Evolutionary conservation across 1,140 invertebrate species (phyloP).

Genomic region (Lasioglossum albipes): DNA sequence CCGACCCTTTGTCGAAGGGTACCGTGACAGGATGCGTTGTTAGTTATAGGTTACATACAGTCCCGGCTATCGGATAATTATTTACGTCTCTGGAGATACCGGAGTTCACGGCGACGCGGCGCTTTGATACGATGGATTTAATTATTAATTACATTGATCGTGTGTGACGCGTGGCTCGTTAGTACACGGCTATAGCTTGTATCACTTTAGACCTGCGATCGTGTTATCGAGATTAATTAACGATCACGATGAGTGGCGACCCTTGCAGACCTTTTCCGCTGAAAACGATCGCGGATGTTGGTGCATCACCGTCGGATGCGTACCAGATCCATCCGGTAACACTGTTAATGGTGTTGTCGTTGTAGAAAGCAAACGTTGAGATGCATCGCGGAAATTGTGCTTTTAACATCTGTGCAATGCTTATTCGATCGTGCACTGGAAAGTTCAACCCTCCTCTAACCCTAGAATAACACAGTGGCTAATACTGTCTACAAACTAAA

Average conservation of each 20-base stretch:
- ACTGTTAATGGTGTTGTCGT: too few relatives aligned
- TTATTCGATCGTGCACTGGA: too few relatives aligned
- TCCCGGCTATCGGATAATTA: slow-evolving; percentile 52
- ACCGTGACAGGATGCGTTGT: slow-evolving; percentile 7
- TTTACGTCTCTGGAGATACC: slow-evolving; percentile 49
- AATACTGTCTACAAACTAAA: too few relatives aligned
- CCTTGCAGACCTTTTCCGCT: background rate
- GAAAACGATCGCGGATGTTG: background rate
- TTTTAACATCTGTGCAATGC: too few relatives aligned
- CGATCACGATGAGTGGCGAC: slow-evolving; percentile 19
- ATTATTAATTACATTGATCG: slow-evolving; percentile 54
- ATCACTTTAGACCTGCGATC: background rate
- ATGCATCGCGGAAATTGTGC: too few relatives aligned
- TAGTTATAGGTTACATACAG: slow-evolving; percentile 22
- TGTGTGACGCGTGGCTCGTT: slow-evolving; percentile 33
- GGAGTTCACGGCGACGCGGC: slow-evolving; percentile 26
- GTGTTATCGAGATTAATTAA: slow-evolving; percentile 40
- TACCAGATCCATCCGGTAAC: too few relatives aligned
- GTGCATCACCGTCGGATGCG: too few relatives aligned
- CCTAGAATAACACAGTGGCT: too few relatives aligned
- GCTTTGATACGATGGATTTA: slow-evolving; percentile 51
- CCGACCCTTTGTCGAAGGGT: background rate
- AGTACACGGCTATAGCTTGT: slow-evolving; percentile 16
- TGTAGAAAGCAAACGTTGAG: too few relatives aligned
- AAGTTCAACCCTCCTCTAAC: too few relatives aligned